These are phyloP conservation scores for Trilocha varians DNA, from an alignment of 2,888 invertebrate species.

Conservation along the genomic window DNA sequence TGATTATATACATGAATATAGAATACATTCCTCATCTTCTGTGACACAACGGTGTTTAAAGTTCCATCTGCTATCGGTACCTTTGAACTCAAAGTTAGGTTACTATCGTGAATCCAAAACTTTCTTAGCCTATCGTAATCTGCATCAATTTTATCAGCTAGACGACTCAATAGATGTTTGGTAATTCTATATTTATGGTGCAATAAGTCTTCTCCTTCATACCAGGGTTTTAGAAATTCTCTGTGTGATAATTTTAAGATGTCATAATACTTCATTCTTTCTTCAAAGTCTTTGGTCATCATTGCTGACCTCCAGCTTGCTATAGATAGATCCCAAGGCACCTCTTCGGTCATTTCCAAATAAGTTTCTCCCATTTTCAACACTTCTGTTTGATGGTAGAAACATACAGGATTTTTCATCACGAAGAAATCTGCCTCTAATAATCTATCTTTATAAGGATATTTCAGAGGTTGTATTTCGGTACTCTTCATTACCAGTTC, in stretches of 20 bases:
- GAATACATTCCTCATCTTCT: conserved; percentile 34
- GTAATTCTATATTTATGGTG: conserved; percentile 42
- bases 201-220: conserved; percentile 38
- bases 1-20: conserved; percentile 42
- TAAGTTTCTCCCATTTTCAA: conserved; percentile 39
- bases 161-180: conserved; percentile 32
- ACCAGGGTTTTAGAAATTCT: conserved; percentile 48
- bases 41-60: conserved; percentile 11
- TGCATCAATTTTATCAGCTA: conserved; percentile 44
- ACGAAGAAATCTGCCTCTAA: conserved; percentile 53
- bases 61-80: not conserved
- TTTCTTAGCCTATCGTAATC: conserved; percentile 26
- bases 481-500: conserved; percentile 31
- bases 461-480: conserved; percentile 32
- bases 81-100: not conserved
- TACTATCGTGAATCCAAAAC: not conserved
- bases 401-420: conserved; percentile 58
- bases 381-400: conserved; percentile 59
- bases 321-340: conserved; percentile 51
- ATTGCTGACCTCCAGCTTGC: conserved; percentile 45
- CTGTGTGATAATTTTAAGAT: conserved; percentile 33
- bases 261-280: conserved; percentile 49
- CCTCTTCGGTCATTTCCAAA: conserved; percentile 32
- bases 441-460: conserved; percentile 49
- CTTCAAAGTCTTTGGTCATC: conserved; percentile 46